Conservation (phyloP, 2,113 vertebrate genomes). For the Callionymus lyra region DNA sequence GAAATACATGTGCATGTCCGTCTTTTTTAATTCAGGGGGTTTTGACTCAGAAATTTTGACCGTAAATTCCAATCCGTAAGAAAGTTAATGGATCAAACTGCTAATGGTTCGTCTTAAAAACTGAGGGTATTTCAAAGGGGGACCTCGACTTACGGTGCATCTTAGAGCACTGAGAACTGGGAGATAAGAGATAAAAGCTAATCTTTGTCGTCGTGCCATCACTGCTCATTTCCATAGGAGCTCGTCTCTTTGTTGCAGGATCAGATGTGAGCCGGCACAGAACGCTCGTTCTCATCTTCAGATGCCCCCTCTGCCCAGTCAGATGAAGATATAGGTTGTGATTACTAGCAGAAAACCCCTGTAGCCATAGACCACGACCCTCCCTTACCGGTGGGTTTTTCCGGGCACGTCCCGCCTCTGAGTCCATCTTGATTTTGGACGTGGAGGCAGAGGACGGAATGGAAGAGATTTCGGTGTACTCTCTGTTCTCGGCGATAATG, state of each 20-base stretch:
- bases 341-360: conserved; percentile 46
- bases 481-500: conserved; percentile 78
- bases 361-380: conserved; percentile 34
- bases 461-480: conserved; percentile 67
- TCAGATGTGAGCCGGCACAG: conserved; percentile 48
- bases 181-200: conserved; percentile 56
- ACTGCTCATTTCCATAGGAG: conserved; percentile 50
- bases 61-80: no score
- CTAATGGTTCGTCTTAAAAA: no score
- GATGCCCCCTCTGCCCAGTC: conserved; percentile 45
- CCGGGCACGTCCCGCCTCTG: conserved; percentile 42
- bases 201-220: conserved; percentile 50
- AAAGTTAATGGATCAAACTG: no score
- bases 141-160: conserved; percentile 14
- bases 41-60: no score
- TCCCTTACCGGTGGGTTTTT: conserved; percentile 19
- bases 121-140: no score
- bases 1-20: no score
- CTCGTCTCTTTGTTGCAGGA: conserved; percentile 34
- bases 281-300: conserved; percentile 61
- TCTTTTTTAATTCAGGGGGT: no score
- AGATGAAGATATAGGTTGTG: conserved; percentile 47
- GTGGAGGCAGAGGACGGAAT: conserved; percentile 50
- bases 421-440: conserved; percentile 67
- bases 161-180: conserved; percentile 37